phyloP scores from a whole-genome alignment of 1,140 invertebrate species.

The Drosophila parabipectinata region DNA sequence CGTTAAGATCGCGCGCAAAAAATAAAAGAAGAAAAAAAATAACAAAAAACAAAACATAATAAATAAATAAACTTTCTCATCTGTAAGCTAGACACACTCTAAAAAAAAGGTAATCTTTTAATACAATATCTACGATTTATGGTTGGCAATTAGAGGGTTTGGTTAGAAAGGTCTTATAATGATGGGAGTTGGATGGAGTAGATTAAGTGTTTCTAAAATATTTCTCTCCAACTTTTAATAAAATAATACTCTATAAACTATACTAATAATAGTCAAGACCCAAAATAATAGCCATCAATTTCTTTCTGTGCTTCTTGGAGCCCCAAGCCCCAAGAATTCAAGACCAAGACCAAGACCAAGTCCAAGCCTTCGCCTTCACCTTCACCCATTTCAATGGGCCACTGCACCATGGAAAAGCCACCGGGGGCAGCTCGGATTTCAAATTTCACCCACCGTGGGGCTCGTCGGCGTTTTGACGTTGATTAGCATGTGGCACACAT shows the following conservation, averaged over 20 bases:
- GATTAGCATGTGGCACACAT: constrained; percentile 80
- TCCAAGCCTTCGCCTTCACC: constrained; percentile 59
- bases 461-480: constrained; percentile 54
- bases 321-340: constrained; percentile 23
- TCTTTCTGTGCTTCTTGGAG: constrained; percentile 10
- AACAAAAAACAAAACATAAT: constrained; percentile 29
- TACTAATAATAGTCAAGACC: too few species aligned
- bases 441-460: constrained; percentile 53
- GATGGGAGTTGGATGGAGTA: neutral
- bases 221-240: too few species aligned
- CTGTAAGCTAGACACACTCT: constrained; percentile 32
- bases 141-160: neutral
- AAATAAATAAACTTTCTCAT: constrained; percentile 74
- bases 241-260: too few species aligned
- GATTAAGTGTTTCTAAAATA: too few species aligned
- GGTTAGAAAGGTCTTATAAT: neutral
- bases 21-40: constrained; percentile 27
- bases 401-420: constrained; percentile 25
- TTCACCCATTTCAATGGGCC: constrained; percentile 70
- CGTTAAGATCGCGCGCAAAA: constrained; percentile 70
- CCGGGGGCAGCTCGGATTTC: constrained; percentile 53
- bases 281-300: neutral
- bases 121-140: neutral
- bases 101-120: constrained; percentile 4
- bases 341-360: constrained; percentile 14